Conservation (phyloP, 2,888 invertebrate genomes). For the Drosophila putrida region DNA sequence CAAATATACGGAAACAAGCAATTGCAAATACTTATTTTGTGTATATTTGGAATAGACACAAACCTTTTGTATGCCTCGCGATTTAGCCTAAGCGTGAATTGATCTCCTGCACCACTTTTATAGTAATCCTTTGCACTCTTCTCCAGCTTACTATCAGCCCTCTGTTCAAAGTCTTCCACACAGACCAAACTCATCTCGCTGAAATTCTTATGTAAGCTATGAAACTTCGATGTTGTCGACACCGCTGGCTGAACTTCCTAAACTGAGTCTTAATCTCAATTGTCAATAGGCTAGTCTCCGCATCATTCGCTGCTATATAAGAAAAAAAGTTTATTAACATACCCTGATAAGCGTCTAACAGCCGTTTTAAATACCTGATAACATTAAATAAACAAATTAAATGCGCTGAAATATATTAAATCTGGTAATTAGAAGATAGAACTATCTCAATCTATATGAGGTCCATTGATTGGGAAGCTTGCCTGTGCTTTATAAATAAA, state of each 20-base stretch:
- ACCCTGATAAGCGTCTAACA: constrained; percentile 26
- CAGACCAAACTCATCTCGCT: constrained; percentile 87
- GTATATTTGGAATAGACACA: background rate
- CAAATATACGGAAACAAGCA: background rate
- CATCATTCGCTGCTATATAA: constrained; percentile 20
- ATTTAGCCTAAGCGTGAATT: constrained; percentile 91
- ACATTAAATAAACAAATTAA: constrained; percentile 4
- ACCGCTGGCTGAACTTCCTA: constrained; percentile 4
- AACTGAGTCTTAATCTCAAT: constrained; percentile 30
- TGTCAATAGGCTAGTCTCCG: constrained; percentile 9
- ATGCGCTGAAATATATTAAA: constrained; percentile 13
- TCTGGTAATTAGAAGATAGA: background rate
- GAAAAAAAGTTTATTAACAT: constrained; percentile 15
- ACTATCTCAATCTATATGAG: constrained; percentile 8
- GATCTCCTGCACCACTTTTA: constrained; percentile 93
- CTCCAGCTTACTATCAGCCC: constrained; percentile 89
- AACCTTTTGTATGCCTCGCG: constrained; percentile 89
- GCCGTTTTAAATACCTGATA: constrained; percentile 30
- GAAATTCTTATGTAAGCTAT: background rate
- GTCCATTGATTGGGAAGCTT: too few species aligned
- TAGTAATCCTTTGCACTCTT: constrained; percentile 93
- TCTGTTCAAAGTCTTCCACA: constrained; percentile 91
- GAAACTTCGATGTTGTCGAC: background rate
- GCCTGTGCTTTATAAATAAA: too few species aligned
- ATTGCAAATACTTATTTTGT: background rate